Conservation (phyloP, 2,888 invertebrate genomes). For the Napeogenes sylphis region DNA sequence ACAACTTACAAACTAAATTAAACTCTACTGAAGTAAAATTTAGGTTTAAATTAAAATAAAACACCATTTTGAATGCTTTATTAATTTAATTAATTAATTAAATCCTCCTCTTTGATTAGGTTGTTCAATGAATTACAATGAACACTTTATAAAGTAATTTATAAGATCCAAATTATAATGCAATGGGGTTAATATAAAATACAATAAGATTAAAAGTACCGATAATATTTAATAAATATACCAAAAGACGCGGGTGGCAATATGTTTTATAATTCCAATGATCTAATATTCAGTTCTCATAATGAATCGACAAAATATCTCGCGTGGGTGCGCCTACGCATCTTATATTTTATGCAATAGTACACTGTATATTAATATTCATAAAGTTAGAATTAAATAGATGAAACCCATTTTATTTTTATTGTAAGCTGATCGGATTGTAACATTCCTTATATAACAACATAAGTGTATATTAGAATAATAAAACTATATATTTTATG, state of each 20-base stretch:
- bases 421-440: conserved; percentile 24
- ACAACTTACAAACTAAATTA: conserved; percentile 30
- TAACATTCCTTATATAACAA: conserved; percentile 9
- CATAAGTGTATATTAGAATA: conserved; percentile 21
- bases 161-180: too few species aligned
- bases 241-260: conserved; percentile 20
- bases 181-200: too few species aligned
- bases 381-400: conserved; percentile 25
- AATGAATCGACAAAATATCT: conserved; percentile 38
- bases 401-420: conserved; percentile 15
- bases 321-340: conserved; percentile 41
- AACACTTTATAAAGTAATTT: too few species aligned
- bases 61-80: conserved; percentile 35
- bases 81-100: conserved; percentile 40
- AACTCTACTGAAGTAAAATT: conserved; percentile 28
- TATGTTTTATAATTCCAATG: conserved; percentile 32
- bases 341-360: not conserved
- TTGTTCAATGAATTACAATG: conserved; percentile 28
- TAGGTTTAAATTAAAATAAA: conserved; percentile 23
- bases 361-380: conserved; percentile 7
- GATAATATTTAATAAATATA: too few species aligned
- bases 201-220: too few species aligned
- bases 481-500: not conserved
- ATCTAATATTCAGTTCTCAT: conserved; percentile 38
- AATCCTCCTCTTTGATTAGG: conserved; percentile 48